Base-by-base conservation (phyloP, 2,113 vertebrate species). In the Chaetorhynchus papuensis region DNA sequence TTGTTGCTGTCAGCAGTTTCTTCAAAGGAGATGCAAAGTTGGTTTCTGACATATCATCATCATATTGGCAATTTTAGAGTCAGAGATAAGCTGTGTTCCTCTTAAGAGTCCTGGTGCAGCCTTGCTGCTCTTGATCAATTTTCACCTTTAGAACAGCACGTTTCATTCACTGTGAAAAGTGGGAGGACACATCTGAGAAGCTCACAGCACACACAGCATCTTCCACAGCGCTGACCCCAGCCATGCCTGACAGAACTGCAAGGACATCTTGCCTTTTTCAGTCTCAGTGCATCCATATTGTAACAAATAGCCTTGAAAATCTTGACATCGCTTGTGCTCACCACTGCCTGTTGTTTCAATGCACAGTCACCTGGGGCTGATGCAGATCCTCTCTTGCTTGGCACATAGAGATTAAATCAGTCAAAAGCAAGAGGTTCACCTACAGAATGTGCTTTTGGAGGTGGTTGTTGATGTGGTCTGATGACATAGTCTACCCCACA, bases 181-280 rank as follows among this genome's bases (percentile, higher is more conserved):
- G 39, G 63, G 42, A 52, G 27, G 30, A 68, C 5, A 31, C 30
- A n/a, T n/a, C 27, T n/a, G 47, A 77, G 37, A 65, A 57, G 31
- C 15, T 37, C 0, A 0, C 22, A 33, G 22, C 19, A 33, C 30
- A 33, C 8, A 37, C 23, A 35, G 7, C 44, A 37, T 57, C 44
- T 64, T 53, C n/a, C n/a, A 56, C 53, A 65, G 56, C 30, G 30
- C 37, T 11, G 31, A n/a, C 6, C 19, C 13, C 16, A 24, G 35
- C 11, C 23, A 28, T 8, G 11, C 24, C 63, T 71, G 50, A 41
- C 10, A 35, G 35, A 71, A 41, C 33, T 35, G 60, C 2, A n/a
- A 83, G 7, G 22, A 53, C 4, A 6, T 59, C 44, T 41, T 79
- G 24, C 24, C 26, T 72, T 76, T 89, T 61, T 24, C 53, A 30